Percentiles rank a stretch among this genome's conserved stretches.
Evolutionary conservation across 1,140 invertebrate genomes (phyloP).

Genomic region (Maconellicoccus hirsutus): DNA sequence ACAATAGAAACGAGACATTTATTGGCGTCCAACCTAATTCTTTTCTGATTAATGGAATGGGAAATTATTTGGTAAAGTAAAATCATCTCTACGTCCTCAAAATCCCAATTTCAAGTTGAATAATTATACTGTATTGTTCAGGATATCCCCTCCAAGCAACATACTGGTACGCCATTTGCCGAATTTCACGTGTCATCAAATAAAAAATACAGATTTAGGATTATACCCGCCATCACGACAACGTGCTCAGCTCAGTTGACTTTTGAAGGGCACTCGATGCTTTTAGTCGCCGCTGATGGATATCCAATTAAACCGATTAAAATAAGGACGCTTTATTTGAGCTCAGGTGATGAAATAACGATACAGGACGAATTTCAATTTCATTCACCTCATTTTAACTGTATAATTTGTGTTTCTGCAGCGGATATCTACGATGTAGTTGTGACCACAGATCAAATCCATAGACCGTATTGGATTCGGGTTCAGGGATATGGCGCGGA

Average conservation of each 20-base stretch:
- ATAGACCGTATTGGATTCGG: not conserved
- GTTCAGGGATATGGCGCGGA: not conserved
- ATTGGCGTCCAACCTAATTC: slow-evolving; percentile 37
- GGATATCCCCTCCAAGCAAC: not conserved
- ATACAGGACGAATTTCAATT: not conserved
- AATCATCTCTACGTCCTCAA: not conserved
- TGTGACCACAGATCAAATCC: not conserved
- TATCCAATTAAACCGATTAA: slow-evolving; percentile 40
- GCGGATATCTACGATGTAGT: not conserved
- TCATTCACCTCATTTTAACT: not conserved
- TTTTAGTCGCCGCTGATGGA: slow-evolving; percentile 41
- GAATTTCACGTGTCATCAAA: slow-evolving; percentile 32
- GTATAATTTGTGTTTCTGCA: not conserved
- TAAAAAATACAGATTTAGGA: slow-evolving; percentile 39
- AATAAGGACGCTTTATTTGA: slow-evolving; percentile 30
- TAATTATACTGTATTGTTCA: not conserved
- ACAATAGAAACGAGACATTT: not conserved
- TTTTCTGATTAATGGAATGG: slow-evolving; percentile 40
- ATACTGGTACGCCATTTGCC: slow-evolving; percentile 26
- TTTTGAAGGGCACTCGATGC: slow-evolving; percentile 40
- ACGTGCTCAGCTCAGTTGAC: slow-evolving; percentile 43
- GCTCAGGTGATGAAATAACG: slow-evolving; percentile 28
- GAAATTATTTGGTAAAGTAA: slow-evolving; percentile 30
- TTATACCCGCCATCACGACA: slow-evolving; percentile 40
- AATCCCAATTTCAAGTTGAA: slow-evolving; percentile 32